phyloP scores from a whole-genome alignment of 2,113 vertebrate genomes.

The Chaetodon auriga region DNA sequence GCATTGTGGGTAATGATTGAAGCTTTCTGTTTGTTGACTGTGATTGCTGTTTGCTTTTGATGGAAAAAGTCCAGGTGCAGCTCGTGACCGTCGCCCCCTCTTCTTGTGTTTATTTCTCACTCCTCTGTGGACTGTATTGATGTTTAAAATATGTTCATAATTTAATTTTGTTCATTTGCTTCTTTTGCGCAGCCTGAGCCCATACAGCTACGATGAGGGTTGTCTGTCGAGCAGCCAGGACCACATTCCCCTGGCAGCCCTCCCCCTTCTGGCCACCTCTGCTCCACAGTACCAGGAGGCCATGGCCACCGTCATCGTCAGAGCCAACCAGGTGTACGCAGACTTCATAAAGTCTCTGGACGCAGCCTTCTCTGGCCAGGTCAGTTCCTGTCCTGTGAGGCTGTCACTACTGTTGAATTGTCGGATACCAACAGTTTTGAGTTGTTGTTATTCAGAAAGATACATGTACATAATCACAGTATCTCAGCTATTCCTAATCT shows the following conservation, averaged over 20 bases:
- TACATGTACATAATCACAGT: neutral
- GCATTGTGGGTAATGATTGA: neutral
- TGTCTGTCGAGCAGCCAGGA: constrained; percentile 95
- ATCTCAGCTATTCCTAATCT: neutral
- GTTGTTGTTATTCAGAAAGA: neutral
- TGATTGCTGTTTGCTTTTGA: constrained; percentile 22
- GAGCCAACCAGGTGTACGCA: constrained; percentile 93
- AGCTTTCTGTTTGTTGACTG: constrained; percentile 16
- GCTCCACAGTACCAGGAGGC: constrained; percentile 96
- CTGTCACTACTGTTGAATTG: neutral
- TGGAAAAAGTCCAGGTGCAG: constrained; percentile 25
- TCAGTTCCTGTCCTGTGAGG: constrained; percentile 57
- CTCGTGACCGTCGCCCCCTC: neutral
- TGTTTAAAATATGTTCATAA: neutral
- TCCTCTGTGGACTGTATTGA: constrained; percentile 4
- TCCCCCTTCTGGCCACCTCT: constrained; percentile 95
- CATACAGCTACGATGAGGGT: constrained; percentile 94
- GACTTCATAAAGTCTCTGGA: constrained; percentile 94
- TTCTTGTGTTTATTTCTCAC: constrained; percentile 22
- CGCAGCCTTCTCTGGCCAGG: constrained; percentile 95
- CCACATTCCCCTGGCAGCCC: constrained; percentile 94
- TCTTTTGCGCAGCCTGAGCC: constrained; percentile 88
- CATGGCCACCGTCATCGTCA: constrained; percentile 89
- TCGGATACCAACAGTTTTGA: neutral
- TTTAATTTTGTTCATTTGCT: neutral